Evolutionary conservation across 2,113 vertebrate genomes (phyloP).

Genomic region (Nansenia antarctica): DNA sequence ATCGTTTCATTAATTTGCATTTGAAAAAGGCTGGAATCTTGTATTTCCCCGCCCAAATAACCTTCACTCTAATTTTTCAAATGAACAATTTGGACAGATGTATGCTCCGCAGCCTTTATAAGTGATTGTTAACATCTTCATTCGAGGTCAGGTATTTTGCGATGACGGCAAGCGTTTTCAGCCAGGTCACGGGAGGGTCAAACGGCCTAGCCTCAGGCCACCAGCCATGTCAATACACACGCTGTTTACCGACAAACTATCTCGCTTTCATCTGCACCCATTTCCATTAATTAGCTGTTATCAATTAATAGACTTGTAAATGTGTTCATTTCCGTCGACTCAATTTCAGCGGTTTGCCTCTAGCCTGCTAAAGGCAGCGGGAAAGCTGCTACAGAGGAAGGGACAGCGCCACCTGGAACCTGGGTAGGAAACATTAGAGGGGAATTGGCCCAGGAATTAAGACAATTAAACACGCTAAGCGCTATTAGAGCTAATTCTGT

Average conservation of each 20-base stretch:
- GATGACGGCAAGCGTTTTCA: conserved; percentile 54
- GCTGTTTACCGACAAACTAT: conserved; percentile 66
- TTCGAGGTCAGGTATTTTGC: conserved; percentile 41
- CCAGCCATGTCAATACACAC: conserved; percentile 56
- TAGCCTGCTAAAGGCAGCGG: neutral
- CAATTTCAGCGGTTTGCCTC: neutral
- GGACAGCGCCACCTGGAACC: neutral
- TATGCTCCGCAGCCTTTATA: neutral
- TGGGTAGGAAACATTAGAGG: neutral
- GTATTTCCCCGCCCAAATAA: neutral
- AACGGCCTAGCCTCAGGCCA: conserved; percentile 68
- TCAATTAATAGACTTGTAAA: conserved; percentile 81
- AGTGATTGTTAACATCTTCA: neutral
- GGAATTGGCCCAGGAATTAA: neutral
- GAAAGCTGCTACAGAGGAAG: neutral
- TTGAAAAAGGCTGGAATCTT: neutral
- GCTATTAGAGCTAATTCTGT: neutral
- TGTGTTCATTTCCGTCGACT: conserved; percentile 60
- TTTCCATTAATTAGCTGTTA: conserved; percentile 86
- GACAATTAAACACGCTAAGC: neutral
- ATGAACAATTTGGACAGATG: conserved; percentile 8
- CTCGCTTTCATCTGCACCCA: conserved; percentile 77
- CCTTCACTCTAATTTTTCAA: conserved; percentile 5
- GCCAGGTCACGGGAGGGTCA: conserved; percentile 78
- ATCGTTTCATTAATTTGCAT: conserved; percentile 4